Evolutionary conservation across 2,888 invertebrate species (phyloP).

Genomic region (Halictus ligatus): DNA sequence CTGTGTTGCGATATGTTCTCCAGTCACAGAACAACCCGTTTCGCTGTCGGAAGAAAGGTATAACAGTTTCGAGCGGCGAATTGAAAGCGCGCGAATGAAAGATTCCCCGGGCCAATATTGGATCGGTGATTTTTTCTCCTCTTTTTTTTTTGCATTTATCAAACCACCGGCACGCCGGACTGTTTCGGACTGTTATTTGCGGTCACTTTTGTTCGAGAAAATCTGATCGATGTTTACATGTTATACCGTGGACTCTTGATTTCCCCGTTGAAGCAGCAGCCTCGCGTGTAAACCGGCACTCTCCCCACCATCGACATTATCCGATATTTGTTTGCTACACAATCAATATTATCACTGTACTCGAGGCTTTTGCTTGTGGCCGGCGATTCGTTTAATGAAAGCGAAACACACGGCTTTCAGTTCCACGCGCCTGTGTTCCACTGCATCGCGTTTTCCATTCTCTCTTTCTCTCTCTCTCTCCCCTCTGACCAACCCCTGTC

Average conservation of each 20-base stretch:
- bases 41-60: background rate
- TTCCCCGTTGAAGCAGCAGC: constrained; percentile 11
- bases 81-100: background rate
- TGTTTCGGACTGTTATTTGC: background rate
- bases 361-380: constrained; percentile 41
- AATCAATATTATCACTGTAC: constrained; percentile 66
- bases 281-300: background rate
- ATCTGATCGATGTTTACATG: constrained; percentile 18
- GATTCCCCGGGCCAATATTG: background rate
- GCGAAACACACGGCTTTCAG: constrained; percentile 25
- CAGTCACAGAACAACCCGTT: background rate
- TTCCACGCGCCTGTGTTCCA: background rate
- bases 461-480: no score
- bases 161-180: background rate
- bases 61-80: background rate
- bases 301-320: constrained; percentile 26
- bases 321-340: constrained; percentile 39
- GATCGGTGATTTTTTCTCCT: background rate
- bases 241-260: constrained; percentile 31
- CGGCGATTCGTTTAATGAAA: constrained; percentile 64
- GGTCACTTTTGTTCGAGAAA: constrained; percentile 16
- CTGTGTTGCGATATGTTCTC: background rate
- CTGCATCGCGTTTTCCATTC: background rate
- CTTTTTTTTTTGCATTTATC: background rate
- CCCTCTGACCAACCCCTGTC: no score